A percentile compares a stretch with the other conserved stretches of the same genome.
Evolutionary conservation across 1,140 invertebrate genomes (phyloP).

Genomic region (Trialeurodes vaporariorum): DNA sequence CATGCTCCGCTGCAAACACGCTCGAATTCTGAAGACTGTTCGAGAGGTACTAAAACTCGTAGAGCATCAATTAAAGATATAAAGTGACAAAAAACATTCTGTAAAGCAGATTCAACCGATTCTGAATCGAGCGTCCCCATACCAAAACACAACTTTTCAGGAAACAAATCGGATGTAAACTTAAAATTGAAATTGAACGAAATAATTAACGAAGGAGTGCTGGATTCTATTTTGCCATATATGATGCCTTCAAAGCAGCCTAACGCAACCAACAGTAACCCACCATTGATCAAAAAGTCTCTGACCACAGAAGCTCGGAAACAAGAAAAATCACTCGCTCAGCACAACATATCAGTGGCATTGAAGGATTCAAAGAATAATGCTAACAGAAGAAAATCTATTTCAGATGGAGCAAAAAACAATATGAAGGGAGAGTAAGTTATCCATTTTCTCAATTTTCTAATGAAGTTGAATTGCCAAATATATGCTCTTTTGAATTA

Average conservation of each 20-base stretch:
- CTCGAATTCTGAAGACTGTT: background rate
- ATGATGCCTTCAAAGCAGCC: slow-evolving; percentile 40
- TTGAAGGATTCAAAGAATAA: background rate
- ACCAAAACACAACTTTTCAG: background rate
- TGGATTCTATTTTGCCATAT: slow-evolving; percentile 63
- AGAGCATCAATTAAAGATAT: background rate
- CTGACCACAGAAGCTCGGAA: slow-evolving; percentile 8
- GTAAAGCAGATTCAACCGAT: background rate
- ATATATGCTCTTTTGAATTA: too few species aligned
- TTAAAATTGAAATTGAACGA: slow-evolving; percentile 41
- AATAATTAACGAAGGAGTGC: slow-evolving; percentile 59
- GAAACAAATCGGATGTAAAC: background rate
- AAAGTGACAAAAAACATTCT: background rate
- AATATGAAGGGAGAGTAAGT: slow-evolving; percentile 18
- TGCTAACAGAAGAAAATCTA: slow-evolving; percentile 4
- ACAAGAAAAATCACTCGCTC: slow-evolving; percentile 11
- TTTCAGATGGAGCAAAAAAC: slow-evolving; percentile 12
- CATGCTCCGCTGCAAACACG: background rate
- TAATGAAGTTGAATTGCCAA: too few species aligned
- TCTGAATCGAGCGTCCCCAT: background rate
- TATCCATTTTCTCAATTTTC: background rate
- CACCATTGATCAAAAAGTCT: slow-evolving; percentile 11
- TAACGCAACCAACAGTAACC: background rate
- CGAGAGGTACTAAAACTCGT: background rate
- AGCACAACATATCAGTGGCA: slow-evolving; percentile 3